phyloP scores from a whole-genome alignment of 2,888 invertebrate species.

The Caenorhabditis doughertyi region DNA sequence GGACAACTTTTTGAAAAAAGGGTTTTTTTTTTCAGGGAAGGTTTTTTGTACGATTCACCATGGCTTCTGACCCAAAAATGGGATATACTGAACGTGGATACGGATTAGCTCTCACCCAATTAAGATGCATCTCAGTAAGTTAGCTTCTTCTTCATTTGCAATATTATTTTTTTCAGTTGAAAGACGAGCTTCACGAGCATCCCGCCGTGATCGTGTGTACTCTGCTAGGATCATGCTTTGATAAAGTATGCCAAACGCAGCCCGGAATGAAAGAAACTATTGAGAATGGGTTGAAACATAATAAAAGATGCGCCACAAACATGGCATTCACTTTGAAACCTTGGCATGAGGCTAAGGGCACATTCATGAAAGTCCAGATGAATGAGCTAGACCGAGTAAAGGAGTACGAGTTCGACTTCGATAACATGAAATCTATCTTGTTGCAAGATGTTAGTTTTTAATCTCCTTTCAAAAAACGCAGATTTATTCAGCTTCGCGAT shows the following conservation, averaged over 20 bases:
- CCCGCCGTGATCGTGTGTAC: background rate
- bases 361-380: background rate
- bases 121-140: background rate
- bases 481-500: no score
- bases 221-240: background rate
- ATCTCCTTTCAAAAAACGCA: no score
- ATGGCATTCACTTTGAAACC: background rate
- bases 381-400: background rate
- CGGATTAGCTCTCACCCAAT: background rate
- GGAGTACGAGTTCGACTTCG: background rate
- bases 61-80: background rate
- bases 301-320: background rate
- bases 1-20: background rate
- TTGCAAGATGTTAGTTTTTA: no score
- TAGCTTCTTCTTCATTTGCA: background rate
- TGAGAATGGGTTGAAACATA: background rate
- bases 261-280: background rate
- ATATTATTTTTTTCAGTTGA: conserved; percentile 5
- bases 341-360: background rate
- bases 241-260: background rate
- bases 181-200: conserved; percentile 25
- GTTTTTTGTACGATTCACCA: background rate
- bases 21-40: background rate
- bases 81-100: conserved; percentile 18
- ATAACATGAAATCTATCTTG: no score